A percentile compares a stretch with the other conserved stretches of the same genome.
Evolutionary conservation across 2,888 invertebrate genomes (phyloP).

Genomic region (Pammene fasciana): DNA sequence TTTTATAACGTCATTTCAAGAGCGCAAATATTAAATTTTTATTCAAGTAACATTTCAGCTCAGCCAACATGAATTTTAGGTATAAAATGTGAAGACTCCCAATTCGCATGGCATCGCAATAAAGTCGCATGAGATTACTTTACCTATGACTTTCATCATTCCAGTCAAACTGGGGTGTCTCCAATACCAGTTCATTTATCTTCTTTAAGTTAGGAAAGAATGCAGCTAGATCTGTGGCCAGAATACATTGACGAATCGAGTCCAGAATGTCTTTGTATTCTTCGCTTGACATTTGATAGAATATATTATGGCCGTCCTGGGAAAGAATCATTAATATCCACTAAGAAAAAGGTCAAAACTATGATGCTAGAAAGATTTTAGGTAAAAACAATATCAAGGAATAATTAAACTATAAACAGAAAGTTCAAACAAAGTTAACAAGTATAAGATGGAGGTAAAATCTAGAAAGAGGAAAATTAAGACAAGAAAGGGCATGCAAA

Average conservation of each 20-base stretch:
- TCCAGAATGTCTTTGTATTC: constrained; percentile 91
- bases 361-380: not conserved
- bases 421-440: too few species aligned
- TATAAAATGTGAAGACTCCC: too few species aligned
- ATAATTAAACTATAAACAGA: not conserved
- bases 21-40: too few species aligned
- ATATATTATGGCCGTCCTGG: constrained; percentile 94
- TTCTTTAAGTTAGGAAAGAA: constrained; percentile 90
- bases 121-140: not conserved
- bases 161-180: constrained; percentile 86
- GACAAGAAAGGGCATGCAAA: too few species aligned
- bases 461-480: too few species aligned
- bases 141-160: constrained; percentile 84
- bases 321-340: constrained; percentile 51
- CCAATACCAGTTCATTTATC: constrained; percentile 74
- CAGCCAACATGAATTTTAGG: too few species aligned
- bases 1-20: too few species aligned
- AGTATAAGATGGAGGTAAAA: too few species aligned
- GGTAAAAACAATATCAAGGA: not conserved
- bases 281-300: constrained; percentile 86
- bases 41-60: too few species aligned
- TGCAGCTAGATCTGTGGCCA: constrained; percentile 92
- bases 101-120: too few species aligned
- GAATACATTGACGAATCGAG: constrained; percentile 90
- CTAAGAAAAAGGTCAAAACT: not conserved